These are phyloP conservation scores for Lymantria dispar DNA, from an alignment of 2,888 invertebrate species.

Conservation along the genomic window DNA sequence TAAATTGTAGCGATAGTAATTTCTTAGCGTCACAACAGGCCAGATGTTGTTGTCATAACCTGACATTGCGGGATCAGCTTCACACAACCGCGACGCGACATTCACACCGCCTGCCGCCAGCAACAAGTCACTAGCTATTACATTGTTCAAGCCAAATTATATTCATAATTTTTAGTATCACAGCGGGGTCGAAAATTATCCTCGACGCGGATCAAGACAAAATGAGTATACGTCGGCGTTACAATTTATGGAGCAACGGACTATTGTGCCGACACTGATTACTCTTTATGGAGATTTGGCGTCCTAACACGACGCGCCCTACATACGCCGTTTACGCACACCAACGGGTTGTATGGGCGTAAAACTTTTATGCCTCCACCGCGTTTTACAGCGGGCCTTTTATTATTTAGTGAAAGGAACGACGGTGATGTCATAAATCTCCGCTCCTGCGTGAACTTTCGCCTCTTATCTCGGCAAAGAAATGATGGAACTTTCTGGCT, in stretches of 20 bases:
- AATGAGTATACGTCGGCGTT: conserved; percentile 56
- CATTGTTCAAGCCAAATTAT: conserved; percentile 32
- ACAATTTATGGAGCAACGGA: conserved; percentile 63
- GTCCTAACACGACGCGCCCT: conserved; percentile 61
- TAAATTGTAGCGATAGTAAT: conserved; percentile 23
- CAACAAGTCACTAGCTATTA: conserved; percentile 28
- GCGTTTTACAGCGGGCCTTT: conserved; percentile 81
- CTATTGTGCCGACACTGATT: conserved; percentile 75
- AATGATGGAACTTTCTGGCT: conserved; percentile 81
- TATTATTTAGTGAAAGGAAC: conserved; percentile 82
- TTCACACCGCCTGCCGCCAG: conserved; percentile 5
- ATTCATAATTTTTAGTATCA: conserved; percentile 31
- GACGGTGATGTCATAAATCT: conserved; percentile 82
- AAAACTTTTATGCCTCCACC: conserved; percentile 78
- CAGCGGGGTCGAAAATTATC: conserved; percentile 24
- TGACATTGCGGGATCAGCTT: conserved; percentile 26
- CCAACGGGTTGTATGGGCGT: conserved; percentile 79
- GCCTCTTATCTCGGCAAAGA: conserved; percentile 81
- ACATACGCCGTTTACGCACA: conserved; percentile 63
- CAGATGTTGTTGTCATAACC: conserved; percentile 33
- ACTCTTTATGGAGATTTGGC: conserved; percentile 76
- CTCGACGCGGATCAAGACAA: conserved; percentile 35
- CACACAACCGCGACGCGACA: conserved; percentile 29
- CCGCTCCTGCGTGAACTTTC: conserved; percentile 81
- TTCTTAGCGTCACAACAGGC: conserved; percentile 26